A percentile compares a stretch with the other conserved stretches of the same genome.
These are phyloP conservation scores for Corynorhinus townsendii DNA, from an alignment of 2,113 vertebrate genomes.

Conservation along the genomic window DNA sequence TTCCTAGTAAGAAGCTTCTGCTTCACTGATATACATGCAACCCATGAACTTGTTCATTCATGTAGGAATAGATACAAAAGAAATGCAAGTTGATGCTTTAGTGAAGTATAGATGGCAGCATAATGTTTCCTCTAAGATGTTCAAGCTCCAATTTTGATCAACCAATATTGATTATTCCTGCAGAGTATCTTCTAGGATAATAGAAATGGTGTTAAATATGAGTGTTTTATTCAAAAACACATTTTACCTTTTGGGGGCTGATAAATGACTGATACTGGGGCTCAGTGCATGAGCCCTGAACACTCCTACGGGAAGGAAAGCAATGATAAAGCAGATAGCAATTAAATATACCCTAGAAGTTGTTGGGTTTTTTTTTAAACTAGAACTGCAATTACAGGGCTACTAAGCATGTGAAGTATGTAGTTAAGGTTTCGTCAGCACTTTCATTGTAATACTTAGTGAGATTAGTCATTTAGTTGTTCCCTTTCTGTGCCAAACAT, in stretches of 20 bases:
- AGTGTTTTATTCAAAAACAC: not conserved
- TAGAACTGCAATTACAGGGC: constrained; percentile 70
- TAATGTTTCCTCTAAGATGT: not conserved
- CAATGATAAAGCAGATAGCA: constrained; percentile 52
- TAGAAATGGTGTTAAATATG: not conserved
- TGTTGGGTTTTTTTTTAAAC: constrained; percentile 33
- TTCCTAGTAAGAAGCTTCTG: not conserved
- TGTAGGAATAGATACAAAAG: constrained; percentile 8
- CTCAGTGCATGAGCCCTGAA: constrained; percentile 15
- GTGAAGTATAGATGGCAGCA: not conserved
- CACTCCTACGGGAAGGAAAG: constrained; percentile 27
- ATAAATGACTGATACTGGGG: not conserved
- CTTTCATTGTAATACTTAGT: constrained; percentile 50
- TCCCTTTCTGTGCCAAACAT: constrained; percentile 53
- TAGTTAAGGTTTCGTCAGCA: constrained; percentile 56
- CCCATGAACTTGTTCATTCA: not conserved
- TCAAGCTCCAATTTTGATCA: not conserved
- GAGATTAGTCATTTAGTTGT: constrained; percentile 68
- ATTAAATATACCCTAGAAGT: constrained; percentile 65
- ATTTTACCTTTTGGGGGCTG: not conserved
- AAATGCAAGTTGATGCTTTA: not conserved
- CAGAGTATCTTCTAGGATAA: not conserved
- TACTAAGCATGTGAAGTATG: constrained; percentile 63
- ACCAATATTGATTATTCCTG: not conserved
- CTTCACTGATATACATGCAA: not conserved